Conservation (phyloP, 92 coral and sea anemone species). For the Ricordea florida region DNA sequence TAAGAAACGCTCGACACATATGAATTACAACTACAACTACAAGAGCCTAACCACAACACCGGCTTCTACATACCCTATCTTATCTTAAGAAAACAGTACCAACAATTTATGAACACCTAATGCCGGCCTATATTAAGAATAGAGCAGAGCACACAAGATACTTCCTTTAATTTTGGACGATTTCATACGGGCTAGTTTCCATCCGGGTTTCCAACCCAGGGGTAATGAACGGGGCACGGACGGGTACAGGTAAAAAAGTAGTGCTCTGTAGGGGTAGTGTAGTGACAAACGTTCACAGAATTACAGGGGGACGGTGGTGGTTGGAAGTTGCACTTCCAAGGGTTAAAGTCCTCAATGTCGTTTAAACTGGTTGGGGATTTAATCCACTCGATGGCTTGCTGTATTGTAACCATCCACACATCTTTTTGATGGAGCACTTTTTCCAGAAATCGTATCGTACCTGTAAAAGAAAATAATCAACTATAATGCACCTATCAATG, state of each 20-base stretch:
- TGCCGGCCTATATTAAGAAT: too few species aligned
- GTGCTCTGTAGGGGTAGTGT: constrained; percentile 50
- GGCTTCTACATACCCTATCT: too few species aligned
- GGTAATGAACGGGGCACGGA: constrained; percentile 79
- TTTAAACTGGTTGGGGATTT: constrained; percentile 77
- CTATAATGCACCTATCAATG: too few species aligned
- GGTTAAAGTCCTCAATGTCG: constrained; percentile 74
- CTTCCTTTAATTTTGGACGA: background rate
- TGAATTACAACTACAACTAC: too few species aligned
- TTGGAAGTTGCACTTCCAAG: constrained; percentile 90
- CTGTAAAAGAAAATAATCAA: background rate
- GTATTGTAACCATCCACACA: constrained; percentile 82
- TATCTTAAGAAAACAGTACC: background rate
- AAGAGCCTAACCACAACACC: too few species aligned
- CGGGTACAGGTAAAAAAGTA: constrained; percentile 72
- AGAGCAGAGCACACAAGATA: too few species aligned
- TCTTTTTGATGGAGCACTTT: constrained; percentile 56
- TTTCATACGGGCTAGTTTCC: constrained; percentile 31
- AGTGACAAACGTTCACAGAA: constrained; percentile 61
- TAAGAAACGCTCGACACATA: too few species aligned
- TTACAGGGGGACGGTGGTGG: constrained; percentile 88
- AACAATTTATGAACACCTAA: background rate
- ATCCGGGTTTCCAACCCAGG: constrained; percentile 92
- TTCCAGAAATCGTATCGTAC: constrained; percentile 57
- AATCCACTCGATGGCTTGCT: constrained; percentile 92